Evolutionary conservation across 1,140 invertebrate species (phyloP).

Genomic region (Meteorus sp.): DNA sequence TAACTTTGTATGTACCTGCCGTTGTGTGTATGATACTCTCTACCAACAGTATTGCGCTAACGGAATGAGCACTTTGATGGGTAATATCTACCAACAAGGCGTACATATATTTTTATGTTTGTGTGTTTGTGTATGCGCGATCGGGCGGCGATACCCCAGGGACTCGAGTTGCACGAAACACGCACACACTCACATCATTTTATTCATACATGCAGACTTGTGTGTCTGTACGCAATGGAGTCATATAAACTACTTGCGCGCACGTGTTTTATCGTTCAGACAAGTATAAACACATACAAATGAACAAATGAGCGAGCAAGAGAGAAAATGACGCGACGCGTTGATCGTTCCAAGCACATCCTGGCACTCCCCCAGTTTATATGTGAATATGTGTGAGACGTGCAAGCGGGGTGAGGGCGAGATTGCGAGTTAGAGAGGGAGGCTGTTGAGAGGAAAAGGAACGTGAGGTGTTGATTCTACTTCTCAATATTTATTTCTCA

Average conservation of each 20-base stretch:
- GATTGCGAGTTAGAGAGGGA: slow-evolving; percentile 31
- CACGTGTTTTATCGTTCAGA: slow-evolving; percentile 11
- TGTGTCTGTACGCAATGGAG: not conserved
- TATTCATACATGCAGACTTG: not conserved
- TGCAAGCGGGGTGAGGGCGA: slow-evolving; percentile 40
- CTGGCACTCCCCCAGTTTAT: slow-evolving; percentile 56
- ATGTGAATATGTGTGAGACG: too few species aligned
- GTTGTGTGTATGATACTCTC: slow-evolving; percentile 1
- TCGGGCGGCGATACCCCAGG: not conserved
- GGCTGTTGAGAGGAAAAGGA: too few species aligned
- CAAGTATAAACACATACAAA: not conserved
- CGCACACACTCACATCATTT: not conserved
- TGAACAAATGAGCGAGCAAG: slow-evolving; percentile 32
- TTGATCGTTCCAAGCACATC: slow-evolving; percentile 58
- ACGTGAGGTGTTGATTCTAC: slow-evolving; percentile 19
- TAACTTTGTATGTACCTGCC: slow-evolving; percentile 43
- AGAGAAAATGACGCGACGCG: slow-evolving; percentile 40
- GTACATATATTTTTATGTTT: not conserved
- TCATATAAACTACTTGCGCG: too few species aligned
- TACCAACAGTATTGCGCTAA: slow-evolving; percentile 8
- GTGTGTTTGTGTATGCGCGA: not conserved
- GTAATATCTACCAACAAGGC: too few species aligned
- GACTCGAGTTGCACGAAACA: not conserved
- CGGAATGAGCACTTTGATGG: slow-evolving; percentile 3
- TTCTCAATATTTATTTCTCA: too few species aligned